A percentile compares a stretch with the other conserved stretches of the same genome.
Evolutionary conservation across 2,797 vertebrate genomes (phyloP).

Genomic region (Sebastes kiyomatsui): DNA sequence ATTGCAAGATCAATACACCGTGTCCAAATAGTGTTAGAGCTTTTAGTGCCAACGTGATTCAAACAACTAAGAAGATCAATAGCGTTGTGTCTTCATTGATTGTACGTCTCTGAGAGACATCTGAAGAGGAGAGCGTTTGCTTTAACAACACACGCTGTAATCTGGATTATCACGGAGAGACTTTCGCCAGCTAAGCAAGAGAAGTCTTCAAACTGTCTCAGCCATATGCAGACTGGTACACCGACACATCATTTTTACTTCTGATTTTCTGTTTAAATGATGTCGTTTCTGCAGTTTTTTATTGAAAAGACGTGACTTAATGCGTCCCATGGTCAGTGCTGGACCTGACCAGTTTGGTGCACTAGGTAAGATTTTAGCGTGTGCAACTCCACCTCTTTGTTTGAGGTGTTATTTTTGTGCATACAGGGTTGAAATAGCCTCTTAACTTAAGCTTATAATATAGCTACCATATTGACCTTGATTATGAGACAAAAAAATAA

Average conservation of each 20-base stretch:
- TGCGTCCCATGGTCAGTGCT: too few species aligned
- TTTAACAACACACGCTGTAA: neutral
- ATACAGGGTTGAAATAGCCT: too few species aligned
- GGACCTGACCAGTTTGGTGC: too few species aligned
- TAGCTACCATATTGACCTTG: too few species aligned
- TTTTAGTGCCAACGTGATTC: conserved; percentile 16
- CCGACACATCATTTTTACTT: too few species aligned
- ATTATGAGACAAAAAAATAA: too few species aligned
- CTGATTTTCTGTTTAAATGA: neutral
- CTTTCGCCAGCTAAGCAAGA: neutral
- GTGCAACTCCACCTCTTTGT: too few species aligned
- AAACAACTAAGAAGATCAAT: conserved; percentile 26
- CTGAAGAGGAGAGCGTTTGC: neutral
- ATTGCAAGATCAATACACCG: neutral
- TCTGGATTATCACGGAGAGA: neutral
- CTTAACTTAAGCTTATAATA: too few species aligned
- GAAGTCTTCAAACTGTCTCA: neutral
- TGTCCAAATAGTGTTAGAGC: conserved; percentile 3
- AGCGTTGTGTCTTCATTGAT: conserved; percentile 22
- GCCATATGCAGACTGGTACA: too few species aligned
- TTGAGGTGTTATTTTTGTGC: too few species aligned
- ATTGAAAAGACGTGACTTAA: too few species aligned
- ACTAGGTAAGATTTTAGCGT: too few species aligned
- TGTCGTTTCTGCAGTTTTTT: neutral
- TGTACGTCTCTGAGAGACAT: neutral